These are phyloP conservation scores for Empidonax traillii DNA, from an alignment of 2,113 vertebrate genomes.

Conservation along the genomic window DNA sequence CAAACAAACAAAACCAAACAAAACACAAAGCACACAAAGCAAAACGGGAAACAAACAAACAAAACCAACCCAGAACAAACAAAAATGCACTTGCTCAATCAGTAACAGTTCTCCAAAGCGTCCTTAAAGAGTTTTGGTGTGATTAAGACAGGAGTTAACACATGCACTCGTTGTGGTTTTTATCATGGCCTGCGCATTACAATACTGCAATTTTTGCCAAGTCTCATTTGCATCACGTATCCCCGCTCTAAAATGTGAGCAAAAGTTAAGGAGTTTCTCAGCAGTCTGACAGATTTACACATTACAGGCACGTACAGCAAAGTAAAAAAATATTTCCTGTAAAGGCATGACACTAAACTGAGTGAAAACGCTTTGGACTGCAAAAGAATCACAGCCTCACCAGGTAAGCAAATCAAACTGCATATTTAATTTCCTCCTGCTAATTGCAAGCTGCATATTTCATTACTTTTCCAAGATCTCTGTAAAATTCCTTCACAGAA, in stretches of 20 bases:
- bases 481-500: neutral
- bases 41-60: neutral
- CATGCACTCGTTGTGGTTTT: accelerated
- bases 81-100: neutral
- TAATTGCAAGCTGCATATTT: neutral
- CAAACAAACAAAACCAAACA: neutral
- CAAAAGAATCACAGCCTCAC: neutral
- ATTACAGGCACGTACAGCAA: accelerated
- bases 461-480: neutral
- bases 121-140: neutral
- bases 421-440: neutral
- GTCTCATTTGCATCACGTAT: neutral
- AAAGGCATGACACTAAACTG: neutral
- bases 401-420: neutral
- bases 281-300: neutral
- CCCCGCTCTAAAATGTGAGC: neutral
- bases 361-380: neutral
- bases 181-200: neutral
- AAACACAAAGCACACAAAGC: neutral
- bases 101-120: neutral
- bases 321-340: neutral
- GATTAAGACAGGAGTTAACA: neutral
- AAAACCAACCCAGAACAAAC: neutral
- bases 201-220: neutral
- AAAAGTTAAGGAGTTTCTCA: neutral